Percentiles rank a stretch among this genome's conserved stretches.
Conservation (phyloP, 2,797 vertebrate genomes). For the Eidolon dupreanum region DNA sequence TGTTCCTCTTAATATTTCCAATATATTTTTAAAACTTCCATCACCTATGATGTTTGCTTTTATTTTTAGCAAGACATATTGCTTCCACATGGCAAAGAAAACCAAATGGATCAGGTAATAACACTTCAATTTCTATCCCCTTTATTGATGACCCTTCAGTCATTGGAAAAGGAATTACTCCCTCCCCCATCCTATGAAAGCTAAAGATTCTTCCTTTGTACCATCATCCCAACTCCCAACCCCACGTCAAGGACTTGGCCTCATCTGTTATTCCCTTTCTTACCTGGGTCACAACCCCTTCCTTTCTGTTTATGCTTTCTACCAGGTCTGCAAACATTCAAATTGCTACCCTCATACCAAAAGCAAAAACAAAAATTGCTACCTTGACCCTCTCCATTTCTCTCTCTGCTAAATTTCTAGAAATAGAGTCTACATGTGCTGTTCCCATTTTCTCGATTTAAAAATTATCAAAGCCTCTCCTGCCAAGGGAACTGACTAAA, state of each 20-base stretch:
- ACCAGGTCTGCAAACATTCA: background rate
- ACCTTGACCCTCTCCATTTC: background rate
- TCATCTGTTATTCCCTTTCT: background rate
- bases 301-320: background rate
- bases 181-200: fast-evolving
- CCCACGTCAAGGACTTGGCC: background rate
- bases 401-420: background rate
- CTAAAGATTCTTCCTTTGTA: background rate
- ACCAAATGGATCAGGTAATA: background rate
- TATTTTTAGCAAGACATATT: background rate
- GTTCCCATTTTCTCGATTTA: background rate
- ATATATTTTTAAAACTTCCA: background rate
- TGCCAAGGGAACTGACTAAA: background rate
- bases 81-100: background rate
- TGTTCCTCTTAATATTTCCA: background rate
- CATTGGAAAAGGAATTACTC: background rate
- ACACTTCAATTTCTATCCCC: background rate
- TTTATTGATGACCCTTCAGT: background rate
- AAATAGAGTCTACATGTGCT: background rate
- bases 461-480: background rate
- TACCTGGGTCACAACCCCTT: background rate
- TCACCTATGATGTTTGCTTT: background rate
- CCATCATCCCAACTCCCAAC: background rate
- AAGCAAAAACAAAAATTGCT: background rate
- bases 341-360: background rate